Percentiles rank a stretch among this genome's conserved stretches.
phyloP scores from a whole-genome alignment of 2,113 vertebrate species.

The Apodemus sylvaticus region DNA sequence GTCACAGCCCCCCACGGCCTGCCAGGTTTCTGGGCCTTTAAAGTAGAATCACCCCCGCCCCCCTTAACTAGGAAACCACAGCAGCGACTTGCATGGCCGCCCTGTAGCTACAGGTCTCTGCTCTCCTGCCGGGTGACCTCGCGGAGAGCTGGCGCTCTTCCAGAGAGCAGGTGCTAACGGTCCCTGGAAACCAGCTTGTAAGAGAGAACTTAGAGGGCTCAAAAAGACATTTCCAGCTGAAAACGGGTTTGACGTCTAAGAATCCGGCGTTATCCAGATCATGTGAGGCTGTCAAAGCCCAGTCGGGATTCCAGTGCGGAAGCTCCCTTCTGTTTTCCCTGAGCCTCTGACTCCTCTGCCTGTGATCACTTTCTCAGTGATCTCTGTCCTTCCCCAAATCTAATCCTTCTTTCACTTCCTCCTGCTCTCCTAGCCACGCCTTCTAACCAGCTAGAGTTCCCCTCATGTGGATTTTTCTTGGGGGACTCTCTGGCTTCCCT shows the following conservation, averaged over 20 bases:
- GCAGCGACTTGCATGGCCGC: constrained; percentile 84
- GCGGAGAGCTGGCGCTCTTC: constrained; percentile 81
- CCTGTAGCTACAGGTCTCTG: constrained; percentile 74
- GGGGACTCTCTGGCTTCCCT: neutral
- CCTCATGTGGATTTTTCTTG: neutral
- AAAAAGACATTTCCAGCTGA: constrained; percentile 53
- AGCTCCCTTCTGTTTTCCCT: no score
- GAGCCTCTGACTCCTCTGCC: neutral
- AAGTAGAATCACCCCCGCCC: constrained; percentile 26
- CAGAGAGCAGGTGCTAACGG: constrained; percentile 84
- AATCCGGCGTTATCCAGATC: constrained; percentile 30
- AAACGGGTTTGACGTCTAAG: constrained; percentile 57
- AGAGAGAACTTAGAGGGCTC: constrained; percentile 46
- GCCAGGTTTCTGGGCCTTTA: constrained; percentile 44
- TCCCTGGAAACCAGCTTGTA: constrained; percentile 68
- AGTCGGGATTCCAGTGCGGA: neutral
- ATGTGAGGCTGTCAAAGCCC: neutral
- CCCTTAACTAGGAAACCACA: constrained; percentile 85
- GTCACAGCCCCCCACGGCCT: constrained; percentile 49
- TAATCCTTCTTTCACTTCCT: neutral
- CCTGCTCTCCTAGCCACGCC: neutral
- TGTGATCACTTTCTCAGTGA: neutral
- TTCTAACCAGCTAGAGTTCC: neutral
- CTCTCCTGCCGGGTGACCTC: constrained; percentile 79
- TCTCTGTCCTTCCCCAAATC: neutral